phyloP scores from a whole-genome alignment of 2,888 invertebrate genomes.

The Candidula unifasciata region DNA sequence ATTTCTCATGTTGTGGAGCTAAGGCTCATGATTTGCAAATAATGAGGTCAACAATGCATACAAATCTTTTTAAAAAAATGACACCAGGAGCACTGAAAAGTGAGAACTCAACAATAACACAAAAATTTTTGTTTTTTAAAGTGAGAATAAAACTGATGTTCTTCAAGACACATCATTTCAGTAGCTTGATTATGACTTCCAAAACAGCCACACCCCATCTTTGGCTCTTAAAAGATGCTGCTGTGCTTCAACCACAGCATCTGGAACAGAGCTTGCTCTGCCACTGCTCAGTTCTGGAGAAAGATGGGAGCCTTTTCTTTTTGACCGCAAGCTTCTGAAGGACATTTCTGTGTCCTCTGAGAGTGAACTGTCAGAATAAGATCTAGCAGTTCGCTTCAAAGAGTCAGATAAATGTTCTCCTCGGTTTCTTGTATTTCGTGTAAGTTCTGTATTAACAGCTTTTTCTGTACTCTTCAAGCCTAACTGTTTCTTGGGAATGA shows the following conservation, averaged over 20 bases:
- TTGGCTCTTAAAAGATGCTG: constrained; percentile 8
- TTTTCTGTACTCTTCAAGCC: background rate
- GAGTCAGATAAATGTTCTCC: background rate
- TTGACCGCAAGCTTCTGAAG: background rate
- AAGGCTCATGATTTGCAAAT: too few species aligned
- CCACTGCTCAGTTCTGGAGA: background rate
- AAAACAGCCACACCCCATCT: constrained; percentile 35
- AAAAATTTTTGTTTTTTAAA: background rate
- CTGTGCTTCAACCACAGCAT: constrained; percentile 11
- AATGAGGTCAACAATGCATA: too few species aligned
- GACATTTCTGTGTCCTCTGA: background rate
- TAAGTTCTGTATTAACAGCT: background rate
- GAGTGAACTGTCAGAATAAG: background rate
- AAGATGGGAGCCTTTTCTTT: background rate
- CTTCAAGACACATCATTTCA: background rate
- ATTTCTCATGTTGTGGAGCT: too few species aligned
- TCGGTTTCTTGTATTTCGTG: background rate
- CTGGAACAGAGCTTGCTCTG: background rate
- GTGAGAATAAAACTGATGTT: background rate
- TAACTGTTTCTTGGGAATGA: background rate
- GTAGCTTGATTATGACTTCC: background rate
- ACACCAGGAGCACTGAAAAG: too few species aligned
- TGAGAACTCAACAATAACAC: background rate
- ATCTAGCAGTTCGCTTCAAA: background rate
- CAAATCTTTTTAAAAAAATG: too few species aligned